These are phyloP conservation scores for Bombus confusus DNA, from an alignment of 1,140 invertebrate genomes.

Conservation along the genomic window DNA sequence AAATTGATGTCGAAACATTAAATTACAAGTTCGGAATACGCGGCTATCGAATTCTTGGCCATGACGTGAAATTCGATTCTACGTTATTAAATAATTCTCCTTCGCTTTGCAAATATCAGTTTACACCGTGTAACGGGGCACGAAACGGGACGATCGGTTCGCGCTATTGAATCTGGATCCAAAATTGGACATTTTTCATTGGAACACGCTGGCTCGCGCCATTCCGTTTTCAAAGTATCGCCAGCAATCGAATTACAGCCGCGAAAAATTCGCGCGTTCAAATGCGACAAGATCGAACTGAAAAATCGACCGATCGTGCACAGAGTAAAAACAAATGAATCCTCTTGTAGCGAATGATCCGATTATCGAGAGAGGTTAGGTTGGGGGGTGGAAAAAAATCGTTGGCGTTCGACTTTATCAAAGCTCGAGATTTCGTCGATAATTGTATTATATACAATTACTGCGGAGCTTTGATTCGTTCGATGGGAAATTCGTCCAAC, in stretches of 20 bases:
- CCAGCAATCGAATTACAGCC: neutral
- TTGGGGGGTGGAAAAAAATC: too few species aligned
- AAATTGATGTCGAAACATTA: neutral
- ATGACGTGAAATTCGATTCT: neutral
- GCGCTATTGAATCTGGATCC: neutral
- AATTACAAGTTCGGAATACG: neutral
- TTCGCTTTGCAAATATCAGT: neutral
- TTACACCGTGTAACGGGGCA: neutral
- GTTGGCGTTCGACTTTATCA: neutral
- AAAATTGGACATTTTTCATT: neutral
- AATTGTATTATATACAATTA: slow-evolving; percentile 19
- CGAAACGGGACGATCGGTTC: neutral
- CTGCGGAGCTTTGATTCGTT: neutral
- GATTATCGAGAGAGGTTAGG: neutral
- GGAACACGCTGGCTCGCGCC: neutral
- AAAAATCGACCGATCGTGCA: neutral
- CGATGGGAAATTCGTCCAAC: neutral
- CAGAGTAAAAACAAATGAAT: neutral
- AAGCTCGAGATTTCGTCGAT: neutral
- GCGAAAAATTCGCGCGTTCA: neutral
- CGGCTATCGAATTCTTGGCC: slow-evolving; percentile 3
- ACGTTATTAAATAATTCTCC: neutral
- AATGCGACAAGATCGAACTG: neutral
- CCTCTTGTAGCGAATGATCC: neutral
- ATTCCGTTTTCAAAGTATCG: neutral